Base-by-base conservation (phyloP, 2,888 invertebrate genomes). In the Ormyrus pomaceus region DNA sequence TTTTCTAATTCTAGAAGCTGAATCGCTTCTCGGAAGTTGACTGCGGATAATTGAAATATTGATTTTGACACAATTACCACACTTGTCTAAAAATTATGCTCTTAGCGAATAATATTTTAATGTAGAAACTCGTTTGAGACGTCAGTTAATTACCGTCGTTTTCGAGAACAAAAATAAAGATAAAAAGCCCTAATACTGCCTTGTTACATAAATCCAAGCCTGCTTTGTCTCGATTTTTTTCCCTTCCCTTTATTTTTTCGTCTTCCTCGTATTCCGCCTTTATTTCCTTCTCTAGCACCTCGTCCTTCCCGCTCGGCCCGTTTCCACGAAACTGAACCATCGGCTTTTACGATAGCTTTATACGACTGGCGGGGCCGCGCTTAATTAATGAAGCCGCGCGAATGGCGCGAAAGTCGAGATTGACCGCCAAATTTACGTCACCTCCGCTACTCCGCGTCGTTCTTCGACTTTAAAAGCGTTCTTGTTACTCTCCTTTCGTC, bases 341-440 rank as follows among this genome's bases (percentile, higher is more conserved):
- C 83, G 83, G 83, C 78, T 80, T 86, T 87, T 86, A 86, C 84
- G 87, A 84, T 84, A 81, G 77, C 76, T 78, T 78, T 84, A 84
- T 83, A 83, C 75, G 80, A 81, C 70, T 77, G 19, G 19, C 11
- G 53, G 58, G 48, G 81, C 73, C 81, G 75, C 80, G 82, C 77
- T 85, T 87, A 87, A 87, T 86, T 87, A 87, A 87, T 87, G 84
- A 83, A 79, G 79, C 82, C 59, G 74, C 58, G 59, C 11, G 71
- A 81, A 77, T 81, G 70, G 74, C 70, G 74, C 66, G 74, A 78
- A 81, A 81, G 77, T 62, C 51, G 71, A 78, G 77, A 81, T 81
- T 77, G 74, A 78, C 81, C 81, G 66, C 71, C 74, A 75, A 78
- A 81, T 81, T 81, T 77, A 78, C 81, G 77, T 75, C 77, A 81